phyloP scores from a whole-genome alignment of 2,113 vertebrate species.

The Microcebus tavaratra region DNA sequence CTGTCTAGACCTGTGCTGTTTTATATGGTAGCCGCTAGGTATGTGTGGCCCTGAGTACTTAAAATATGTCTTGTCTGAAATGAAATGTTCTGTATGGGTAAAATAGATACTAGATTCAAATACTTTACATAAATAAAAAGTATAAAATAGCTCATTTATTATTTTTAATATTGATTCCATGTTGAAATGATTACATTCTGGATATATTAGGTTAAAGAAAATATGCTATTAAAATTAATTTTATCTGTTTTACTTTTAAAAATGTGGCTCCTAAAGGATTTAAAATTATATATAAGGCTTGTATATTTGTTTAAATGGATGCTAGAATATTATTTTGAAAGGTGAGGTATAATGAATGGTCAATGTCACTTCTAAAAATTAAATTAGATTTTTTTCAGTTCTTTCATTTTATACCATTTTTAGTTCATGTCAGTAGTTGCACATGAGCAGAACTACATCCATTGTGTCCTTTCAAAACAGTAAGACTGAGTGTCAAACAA shows the following conservation, averaged over 20 bases:
- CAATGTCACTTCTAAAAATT: neutral
- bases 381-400: neutral
- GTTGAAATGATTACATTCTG: conserved; percentile 31
- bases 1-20: neutral
- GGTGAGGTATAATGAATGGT: neutral
- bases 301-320: neutral
- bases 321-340: neutral
- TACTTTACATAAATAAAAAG: neutral
- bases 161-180: neutral
- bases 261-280: neutral
- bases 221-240: conserved; percentile 2
- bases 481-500: neutral
- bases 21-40: neutral
- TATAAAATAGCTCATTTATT: neutral
- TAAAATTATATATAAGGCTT: neutral
- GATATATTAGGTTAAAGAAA: conserved; percentile 15
- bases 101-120: neutral
- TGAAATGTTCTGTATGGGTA: neutral
- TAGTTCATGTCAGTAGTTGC: neutral
- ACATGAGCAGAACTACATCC: neutral
- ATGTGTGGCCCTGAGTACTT: neutral
- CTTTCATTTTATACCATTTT: neutral
- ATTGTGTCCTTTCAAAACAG: neutral
- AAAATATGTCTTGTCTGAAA: neutral
- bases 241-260: neutral